Evolutionary conservation across 2,113 vertebrate species (phyloP), one percentile per base, ranked within the genome.

Genomic region (Solea senegalensis): DNA sequence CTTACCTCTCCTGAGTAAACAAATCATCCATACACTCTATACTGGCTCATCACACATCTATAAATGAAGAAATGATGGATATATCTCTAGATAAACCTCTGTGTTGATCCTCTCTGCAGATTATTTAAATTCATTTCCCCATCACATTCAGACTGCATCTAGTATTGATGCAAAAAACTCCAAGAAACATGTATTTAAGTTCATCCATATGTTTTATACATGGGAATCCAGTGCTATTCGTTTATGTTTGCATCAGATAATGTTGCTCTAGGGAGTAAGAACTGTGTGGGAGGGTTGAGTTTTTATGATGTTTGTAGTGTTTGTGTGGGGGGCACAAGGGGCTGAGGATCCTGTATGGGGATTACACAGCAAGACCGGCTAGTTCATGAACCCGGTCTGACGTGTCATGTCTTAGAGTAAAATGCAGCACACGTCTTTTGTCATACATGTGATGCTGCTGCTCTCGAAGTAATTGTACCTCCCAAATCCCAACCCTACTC

Each of bases 1-100:
- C 68, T 90, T 71, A 73, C 76, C 56, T 78, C 70, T 81, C 62
- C 84, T 54, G 69, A 81, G 82, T 77, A 80, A 82, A 76, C 78
- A 74, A 83, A 82, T 88, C 75, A 85, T 67, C 59, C 56, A 26
- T 51, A 55, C 59, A n/a, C 48, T 27, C 53, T 65, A 54, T 58
- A 43, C 45, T 51, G 9, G 40, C 54, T 82, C 74, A 54, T 71
- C 65, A 27, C 56, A 74, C 43, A 43, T 16, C 74, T 62, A 41
- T 66, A 80, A 88, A 85, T 76, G 78, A 74, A 74, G 58, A 59
- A 55, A 70, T 66, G 26, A 63, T 57, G 55, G 40, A 79, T 56
- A 62, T 39, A 49, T 64, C 40, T 65, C 62, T 26, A 21, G 11
- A 1, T 66, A 26, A 54, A 41, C 21, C 9, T 51, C 13, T 13